Conservation (phyloP, 2,888 invertebrate genomes). For the Synanthedon formicaeformis region DNA sequence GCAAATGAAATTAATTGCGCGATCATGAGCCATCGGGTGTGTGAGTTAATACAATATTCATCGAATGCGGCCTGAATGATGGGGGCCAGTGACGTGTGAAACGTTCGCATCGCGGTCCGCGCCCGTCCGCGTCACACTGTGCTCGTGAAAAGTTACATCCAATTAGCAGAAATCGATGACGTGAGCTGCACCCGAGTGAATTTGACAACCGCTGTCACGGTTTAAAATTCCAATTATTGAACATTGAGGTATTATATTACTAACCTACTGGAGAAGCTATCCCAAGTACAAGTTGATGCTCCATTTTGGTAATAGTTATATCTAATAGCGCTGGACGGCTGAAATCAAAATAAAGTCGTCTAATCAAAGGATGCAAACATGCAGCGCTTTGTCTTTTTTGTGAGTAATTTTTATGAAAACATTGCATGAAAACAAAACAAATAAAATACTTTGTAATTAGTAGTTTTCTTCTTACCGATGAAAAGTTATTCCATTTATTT, state of each 20-base stretch:
- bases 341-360: too few species aligned
- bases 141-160: conserved; percentile 54
- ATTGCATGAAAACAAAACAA: too few species aligned
- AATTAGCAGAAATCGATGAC: conserved; percentile 58
- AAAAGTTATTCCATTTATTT: too few species aligned
- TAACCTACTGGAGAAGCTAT: not conserved
- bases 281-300: too few species aligned
- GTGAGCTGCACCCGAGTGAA: conserved; percentile 38
- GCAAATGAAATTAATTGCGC: not conserved
- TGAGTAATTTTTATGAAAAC: too few species aligned
- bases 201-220: conserved; percentile 45
- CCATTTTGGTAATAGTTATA: too few species aligned
- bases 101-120: conserved; percentile 14
- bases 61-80: conserved; percentile 23
- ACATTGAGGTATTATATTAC: not conserved
- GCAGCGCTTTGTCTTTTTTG: too few species aligned
- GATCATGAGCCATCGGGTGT: not conserved
- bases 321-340: too few species aligned
- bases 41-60: conserved; percentile 31
- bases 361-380: too few species aligned
- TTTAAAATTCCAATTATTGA: conserved; percentile 20
- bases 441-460: too few species aligned
- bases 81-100: conserved; percentile 27
- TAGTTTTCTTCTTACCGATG: too few species aligned
- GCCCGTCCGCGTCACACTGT: conserved; percentile 13